Evolutionary conservation across 2,113 vertebrate genomes (phyloP), one percentile per base, ranked within the genome.

Genomic region (Ardeotis arabs): DNA sequence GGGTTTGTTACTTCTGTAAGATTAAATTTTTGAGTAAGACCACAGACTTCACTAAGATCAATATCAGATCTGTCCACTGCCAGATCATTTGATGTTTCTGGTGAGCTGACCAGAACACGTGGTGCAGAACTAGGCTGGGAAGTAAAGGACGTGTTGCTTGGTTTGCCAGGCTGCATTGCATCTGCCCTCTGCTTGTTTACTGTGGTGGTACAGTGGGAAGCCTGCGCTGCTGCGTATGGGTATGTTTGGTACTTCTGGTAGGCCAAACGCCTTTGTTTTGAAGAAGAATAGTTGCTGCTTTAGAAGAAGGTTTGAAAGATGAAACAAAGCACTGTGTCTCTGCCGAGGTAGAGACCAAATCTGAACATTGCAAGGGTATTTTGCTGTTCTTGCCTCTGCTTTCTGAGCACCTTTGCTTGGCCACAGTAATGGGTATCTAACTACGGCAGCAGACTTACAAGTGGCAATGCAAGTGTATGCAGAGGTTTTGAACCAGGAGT

Each of bases 161-260:
- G 52, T 45, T 89, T 86, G 33, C 53, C 49, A 58, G 81, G 10
- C 59, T 47, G 66, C 9, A 8, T 68, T 25, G 21, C 35, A 25
- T 58, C 59, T 81, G 66, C 44, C 33, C 53, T 67, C n/a, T 78
- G 52, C 68, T 76, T 11, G 0, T 64, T 58, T 55, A 12, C 39
- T 67, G 66, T 47, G 37, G 66, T 47, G 37, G 53, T 41, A 17
- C 7, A 1, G 47, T 41, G 76, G 70, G 66, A 90, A 77, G 75
- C 78, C 55, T 45, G 5, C 0, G 0, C 37, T 69, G 27, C 45
- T 74, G 75, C 75, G 37, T 0, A 0, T 64, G 59, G 50, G 21
- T 60, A 3, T 37, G 18, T 84, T 70, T 77, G 55, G 72, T 83
- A 58, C 45, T 85, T 93, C 13, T 83, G 39, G 29, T 60, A 68